These are phyloP conservation scores for Adoxophyes honmai DNA, from an alignment of 1,140 invertebrate species.

Conservation along the genomic window DNA sequence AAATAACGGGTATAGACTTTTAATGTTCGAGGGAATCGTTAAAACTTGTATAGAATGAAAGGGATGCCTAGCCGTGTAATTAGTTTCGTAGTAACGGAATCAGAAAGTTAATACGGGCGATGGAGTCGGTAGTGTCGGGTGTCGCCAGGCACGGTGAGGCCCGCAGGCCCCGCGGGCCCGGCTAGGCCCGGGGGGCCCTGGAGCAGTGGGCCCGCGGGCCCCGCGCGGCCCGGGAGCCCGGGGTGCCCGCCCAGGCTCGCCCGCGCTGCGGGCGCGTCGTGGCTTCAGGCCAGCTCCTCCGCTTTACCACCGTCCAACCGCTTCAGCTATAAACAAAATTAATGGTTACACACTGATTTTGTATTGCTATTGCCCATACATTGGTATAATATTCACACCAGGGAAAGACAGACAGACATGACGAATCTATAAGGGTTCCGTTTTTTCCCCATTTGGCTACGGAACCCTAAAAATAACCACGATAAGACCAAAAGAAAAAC, in stretches of 20 bases:
- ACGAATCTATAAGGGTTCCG: no score
- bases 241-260: conserved; percentile 16
- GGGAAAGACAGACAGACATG: no score
- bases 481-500: no score
- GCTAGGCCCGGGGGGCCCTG: conserved; percentile 8
- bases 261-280: conserved; percentile 14
- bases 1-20: no score
- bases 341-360: neutral
- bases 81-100: neutral
- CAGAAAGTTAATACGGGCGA: neutral
- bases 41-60: no score
- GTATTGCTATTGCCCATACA: no score
- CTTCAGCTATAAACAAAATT: conserved; percentile 41
- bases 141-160: conserved; percentile 33
- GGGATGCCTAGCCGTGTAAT: no score
- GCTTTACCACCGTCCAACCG: conserved; percentile 46
- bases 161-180: conserved; percentile 10
- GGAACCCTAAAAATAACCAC: no score
- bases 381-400: no score
- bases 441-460: no score
- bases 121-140: conserved; percentile 16
- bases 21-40: no score
- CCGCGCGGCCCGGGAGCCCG: conserved; percentile 19
- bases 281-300: conserved; percentile 53
- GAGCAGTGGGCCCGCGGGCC: conserved; percentile 25